A percentile compares a stretch with the other conserved stretches of the same genome.
These are phyloP conservation scores for Spermophilus dauricus DNA, from an alignment of 2,113 vertebrate species.

Conservation along the genomic window DNA sequence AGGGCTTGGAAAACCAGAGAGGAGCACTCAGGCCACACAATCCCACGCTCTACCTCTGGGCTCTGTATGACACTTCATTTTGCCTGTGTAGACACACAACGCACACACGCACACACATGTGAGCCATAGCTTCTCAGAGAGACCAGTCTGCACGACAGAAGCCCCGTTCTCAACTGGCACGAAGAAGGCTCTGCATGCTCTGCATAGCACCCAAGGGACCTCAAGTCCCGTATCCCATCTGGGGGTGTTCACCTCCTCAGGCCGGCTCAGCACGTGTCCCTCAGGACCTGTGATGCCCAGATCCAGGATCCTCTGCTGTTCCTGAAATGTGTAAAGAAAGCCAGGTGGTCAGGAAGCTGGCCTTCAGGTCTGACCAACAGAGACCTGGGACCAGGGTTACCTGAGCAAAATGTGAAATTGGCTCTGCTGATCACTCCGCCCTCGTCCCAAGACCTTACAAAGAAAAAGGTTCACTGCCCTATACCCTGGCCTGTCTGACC, in stretches of 20 bases:
- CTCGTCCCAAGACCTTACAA: background rate
- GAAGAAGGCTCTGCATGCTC: background rate
- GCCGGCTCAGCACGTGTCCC: slow-evolving; percentile 97
- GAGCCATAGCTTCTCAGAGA: background rate
- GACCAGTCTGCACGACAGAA: background rate
- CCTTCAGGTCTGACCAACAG: background rate
- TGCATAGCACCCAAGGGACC: fast-evolving
- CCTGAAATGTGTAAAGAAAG: slow-evolving; percentile 87
- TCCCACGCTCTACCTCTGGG: no score
- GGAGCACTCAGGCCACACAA: no score
- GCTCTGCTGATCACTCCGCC: fast-evolving
- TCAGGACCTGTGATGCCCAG: slow-evolving; percentile 98
- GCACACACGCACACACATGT: background rate
- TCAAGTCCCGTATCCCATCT: fast-evolving
- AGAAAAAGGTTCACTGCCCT: background rate
- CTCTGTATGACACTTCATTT: background rate
- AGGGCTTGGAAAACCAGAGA: background rate
- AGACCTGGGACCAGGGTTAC: background rate
- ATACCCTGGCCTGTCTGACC: background rate
- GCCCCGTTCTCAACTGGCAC: background rate
- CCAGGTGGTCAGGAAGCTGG: background rate
- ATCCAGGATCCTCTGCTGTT: slow-evolving; percentile 97
- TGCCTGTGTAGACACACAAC: background rate
- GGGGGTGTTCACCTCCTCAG: slow-evolving; percentile 94
- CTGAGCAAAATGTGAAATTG: background rate